Conservation (phyloP, 1,140 invertebrate genomes). For the Lepidurus apus region DNA sequence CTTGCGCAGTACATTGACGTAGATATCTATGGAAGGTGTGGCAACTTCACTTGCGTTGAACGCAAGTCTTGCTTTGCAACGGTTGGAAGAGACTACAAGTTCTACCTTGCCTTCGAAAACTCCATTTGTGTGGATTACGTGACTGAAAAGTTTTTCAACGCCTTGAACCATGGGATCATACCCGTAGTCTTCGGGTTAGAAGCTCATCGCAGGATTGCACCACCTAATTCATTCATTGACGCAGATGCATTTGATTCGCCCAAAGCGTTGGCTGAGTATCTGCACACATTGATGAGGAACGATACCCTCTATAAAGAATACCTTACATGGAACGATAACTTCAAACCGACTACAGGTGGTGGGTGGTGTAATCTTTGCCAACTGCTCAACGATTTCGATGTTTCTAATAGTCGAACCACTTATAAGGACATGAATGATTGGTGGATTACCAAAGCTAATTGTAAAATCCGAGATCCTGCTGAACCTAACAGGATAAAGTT, state of each 20-base stretch:
- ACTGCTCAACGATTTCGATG: constrained; percentile 36
- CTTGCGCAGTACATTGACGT: constrained; percentile 54
- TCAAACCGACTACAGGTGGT: constrained; percentile 23
- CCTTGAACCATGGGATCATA: constrained; percentile 34
- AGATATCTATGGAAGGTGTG: constrained; percentile 65
- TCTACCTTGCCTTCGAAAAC: constrained; percentile 46
- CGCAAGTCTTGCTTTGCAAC: constrained; percentile 23
- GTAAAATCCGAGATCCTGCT: neutral
- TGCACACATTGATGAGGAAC: constrained; percentile 44
- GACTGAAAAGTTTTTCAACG: constrained; percentile 43
- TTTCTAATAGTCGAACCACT: constrained; percentile 34
- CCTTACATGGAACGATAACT: constrained; percentile 45
- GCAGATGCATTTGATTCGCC: constrained; percentile 52
- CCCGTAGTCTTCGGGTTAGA: constrained; percentile 63
- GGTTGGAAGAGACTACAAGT: constrained; percentile 35
- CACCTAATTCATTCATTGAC: constrained; percentile 60
- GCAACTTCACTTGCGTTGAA: constrained; percentile 43
- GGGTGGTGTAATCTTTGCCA: constrained; percentile 37
- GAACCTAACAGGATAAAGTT: no score
- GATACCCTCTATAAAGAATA: constrained; percentile 47
- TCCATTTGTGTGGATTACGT: constrained; percentile 44
- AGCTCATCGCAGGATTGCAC: constrained; percentile 53
- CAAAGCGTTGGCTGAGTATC: constrained; percentile 49
- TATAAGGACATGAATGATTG: constrained; percentile 38
- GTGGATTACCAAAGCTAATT: constrained; percentile 26